Conservation (phyloP, 2,113 vertebrate genomes). For the Hystrix brachyura region DNA sequence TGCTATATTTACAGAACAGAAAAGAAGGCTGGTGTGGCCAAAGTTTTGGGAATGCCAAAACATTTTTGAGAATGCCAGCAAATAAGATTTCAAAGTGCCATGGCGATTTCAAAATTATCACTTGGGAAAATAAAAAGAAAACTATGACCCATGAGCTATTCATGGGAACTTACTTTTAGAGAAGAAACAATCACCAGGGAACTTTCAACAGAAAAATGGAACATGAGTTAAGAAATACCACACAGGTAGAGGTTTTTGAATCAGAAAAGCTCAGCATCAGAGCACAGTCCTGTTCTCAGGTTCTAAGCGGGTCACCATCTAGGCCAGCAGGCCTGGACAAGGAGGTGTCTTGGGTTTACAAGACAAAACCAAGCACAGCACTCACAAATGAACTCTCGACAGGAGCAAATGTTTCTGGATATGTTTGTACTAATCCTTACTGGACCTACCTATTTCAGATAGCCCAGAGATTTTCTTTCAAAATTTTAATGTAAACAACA, state of each 20-base stretch:
- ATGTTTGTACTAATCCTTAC: neutral
- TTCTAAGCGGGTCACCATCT: neutral
- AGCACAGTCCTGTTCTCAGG: neutral
- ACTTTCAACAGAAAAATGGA: constrained; percentile 34
- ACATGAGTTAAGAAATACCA: neutral
- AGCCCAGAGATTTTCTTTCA: neutral
- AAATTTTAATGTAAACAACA: neutral
- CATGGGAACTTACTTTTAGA: neutral
- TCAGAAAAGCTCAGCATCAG: neutral
- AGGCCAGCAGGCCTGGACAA: neutral
- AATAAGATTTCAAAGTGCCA: constrained; percentile 24
- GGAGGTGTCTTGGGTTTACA: neutral
- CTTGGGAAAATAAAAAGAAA: constrained; percentile 48
- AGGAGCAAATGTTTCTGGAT: neutral
- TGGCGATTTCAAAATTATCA: constrained; percentile 37
- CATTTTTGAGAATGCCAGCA: constrained; percentile 23
- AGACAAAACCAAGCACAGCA: neutral
- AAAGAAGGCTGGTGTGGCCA: neutral
- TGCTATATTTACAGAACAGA: neutral
- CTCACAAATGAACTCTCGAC: neutral
- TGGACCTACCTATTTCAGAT: neutral
- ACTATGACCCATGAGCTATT: constrained; percentile 39
- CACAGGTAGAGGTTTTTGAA: neutral
- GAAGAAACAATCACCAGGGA: constrained; percentile 21
- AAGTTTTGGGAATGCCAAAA: neutral